Conservation (phyloP, 1,140 invertebrate species). For the Ganaspis sp. region DNA sequence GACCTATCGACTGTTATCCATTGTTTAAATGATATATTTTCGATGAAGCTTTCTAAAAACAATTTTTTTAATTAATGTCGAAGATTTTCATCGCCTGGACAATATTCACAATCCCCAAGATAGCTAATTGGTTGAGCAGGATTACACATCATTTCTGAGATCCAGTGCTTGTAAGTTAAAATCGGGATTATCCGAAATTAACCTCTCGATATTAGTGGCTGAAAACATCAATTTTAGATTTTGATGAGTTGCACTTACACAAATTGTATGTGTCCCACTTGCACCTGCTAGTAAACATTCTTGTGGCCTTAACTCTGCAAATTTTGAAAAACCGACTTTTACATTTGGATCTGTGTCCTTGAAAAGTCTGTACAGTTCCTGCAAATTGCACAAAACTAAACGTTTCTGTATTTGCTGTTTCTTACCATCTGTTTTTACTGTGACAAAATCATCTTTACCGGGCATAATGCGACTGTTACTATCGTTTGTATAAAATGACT, state of each 20-base stretch:
- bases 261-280: conserved; percentile 37
- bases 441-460: conserved; percentile 42
- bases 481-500: not conserved
- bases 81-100: conserved; percentile 17
- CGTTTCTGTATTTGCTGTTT: conserved; percentile 38
- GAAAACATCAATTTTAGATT: conserved; percentile 41
- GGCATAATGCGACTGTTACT: conserved; percentile 25
- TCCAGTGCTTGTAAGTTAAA: conserved; percentile 25
- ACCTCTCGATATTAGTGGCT: not conserved
- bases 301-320: conserved; percentile 38
- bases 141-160: conserved; percentile 30
- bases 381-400: conserved; percentile 38
- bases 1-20: conserved; percentile 35
- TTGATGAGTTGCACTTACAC: conserved; percentile 38
- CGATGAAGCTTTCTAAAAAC: conserved; percentile 36
- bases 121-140: conserved; percentile 31
- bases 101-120: conserved; percentile 6
- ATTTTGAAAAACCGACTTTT: conserved; percentile 42
- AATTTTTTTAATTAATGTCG: conserved; percentile 21
- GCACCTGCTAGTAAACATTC: conserved; percentile 40
- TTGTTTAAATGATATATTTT: conserved; percentile 31
- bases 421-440: conserved; percentile 35
- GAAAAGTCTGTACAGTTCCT: conserved; percentile 39
- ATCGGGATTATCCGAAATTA: not conserved
- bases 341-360: conserved; percentile 27